Base-by-base conservation (phyloP, 2,888 invertebrate species). In the Drosophila mayaguana region DNA sequence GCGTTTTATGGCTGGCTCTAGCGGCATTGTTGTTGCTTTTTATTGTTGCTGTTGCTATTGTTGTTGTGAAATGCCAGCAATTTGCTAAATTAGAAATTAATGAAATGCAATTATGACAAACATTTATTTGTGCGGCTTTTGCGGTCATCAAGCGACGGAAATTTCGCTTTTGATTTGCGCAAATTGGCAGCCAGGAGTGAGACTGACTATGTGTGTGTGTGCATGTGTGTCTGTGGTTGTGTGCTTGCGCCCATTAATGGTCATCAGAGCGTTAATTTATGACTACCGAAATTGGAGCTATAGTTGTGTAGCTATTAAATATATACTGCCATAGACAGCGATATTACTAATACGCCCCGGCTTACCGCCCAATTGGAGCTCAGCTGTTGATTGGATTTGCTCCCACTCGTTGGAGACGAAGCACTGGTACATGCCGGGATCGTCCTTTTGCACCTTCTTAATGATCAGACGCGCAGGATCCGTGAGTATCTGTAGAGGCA, bases 401-500 rank as follows among this genome's bases (percentile, higher is more conserved):
- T 97, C 97, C 93, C 96, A 96, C 79, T 96, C 96, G 89, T 97
- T 97, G 89, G 96, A 95, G 8, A 96, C 97, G 83, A 98, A 95
- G 92, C 98, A 98, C 90, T 98, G 98, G 93, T 97, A 98, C 95
- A 98, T 96, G 46, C 98, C 98, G 67, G 96, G 95, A 92, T 98
- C 98, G 66, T 96, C 96, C 81, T 96, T 95, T 79, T 96, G 95
- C 56, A 97, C 93, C 72, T 95, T 95, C 83, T 94, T 95, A 85
- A 96, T 94, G 91, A 94, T 94, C 92, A 95, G 91, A 83, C 94
- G 93, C 40, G 92, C 91, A n/a, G 93, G 93, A 85, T 93, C 93
- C 14, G 92, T 91, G 40, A 92, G 88, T 63, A 93, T 93, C 92
- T 93, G 54, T 2, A 11, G 18, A 5, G n/a, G n/a, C n/a, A n/a